Evolutionary conservation across 1,140 invertebrate species (phyloP).

Genomic region (Lepidotrigona ventralis): DNA sequence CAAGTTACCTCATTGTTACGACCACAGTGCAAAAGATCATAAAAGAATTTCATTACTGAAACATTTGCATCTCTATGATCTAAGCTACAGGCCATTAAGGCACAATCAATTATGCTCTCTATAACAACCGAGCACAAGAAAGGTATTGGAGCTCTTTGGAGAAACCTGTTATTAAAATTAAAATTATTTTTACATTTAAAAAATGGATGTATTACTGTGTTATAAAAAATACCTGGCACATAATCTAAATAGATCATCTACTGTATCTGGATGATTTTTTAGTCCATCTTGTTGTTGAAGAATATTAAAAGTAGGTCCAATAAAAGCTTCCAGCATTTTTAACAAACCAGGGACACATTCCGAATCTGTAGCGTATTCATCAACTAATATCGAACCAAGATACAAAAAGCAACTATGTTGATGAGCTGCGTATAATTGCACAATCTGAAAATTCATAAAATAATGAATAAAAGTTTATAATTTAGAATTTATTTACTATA

Average conservation of each 20-base stretch:
- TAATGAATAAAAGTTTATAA: background rate
- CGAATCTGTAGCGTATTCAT: constrained; percentile 91
- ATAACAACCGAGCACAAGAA: constrained; percentile 89
- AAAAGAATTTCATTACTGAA: constrained; percentile 97
- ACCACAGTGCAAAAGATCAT: constrained; percentile 87
- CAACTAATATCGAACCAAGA: constrained; percentile 95
- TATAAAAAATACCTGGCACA: constrained; percentile 83
- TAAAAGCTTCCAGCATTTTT: constrained; percentile 93
- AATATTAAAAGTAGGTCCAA: constrained; percentile 91
- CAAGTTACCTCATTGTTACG: constrained; percentile 79
- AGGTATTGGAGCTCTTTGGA: constrained; percentile 90
- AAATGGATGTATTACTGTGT: background rate
- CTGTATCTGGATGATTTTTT: constrained; percentile 96
- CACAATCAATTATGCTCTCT: constrained; percentile 90
- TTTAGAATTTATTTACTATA: background rate
- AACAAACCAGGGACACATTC: constrained; percentile 88
- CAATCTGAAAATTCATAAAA: constrained; percentile 83
- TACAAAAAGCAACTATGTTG: constrained; percentile 98
- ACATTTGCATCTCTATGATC: constrained; percentile 98
- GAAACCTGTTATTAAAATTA: constrained; percentile 83
- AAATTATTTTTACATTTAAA: constrained; percentile 1
- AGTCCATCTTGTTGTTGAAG: constrained; percentile 89
- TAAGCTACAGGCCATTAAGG: constrained; percentile 88
- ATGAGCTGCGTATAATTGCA: constrained; percentile 89
- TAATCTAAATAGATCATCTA: constrained; percentile 97